Percentiles rank a stretch among this genome's conserved stretches.
Evolutionary conservation across 1,140 invertebrate species (phyloP).

Genomic region (Pantala flavescens): DNA sequence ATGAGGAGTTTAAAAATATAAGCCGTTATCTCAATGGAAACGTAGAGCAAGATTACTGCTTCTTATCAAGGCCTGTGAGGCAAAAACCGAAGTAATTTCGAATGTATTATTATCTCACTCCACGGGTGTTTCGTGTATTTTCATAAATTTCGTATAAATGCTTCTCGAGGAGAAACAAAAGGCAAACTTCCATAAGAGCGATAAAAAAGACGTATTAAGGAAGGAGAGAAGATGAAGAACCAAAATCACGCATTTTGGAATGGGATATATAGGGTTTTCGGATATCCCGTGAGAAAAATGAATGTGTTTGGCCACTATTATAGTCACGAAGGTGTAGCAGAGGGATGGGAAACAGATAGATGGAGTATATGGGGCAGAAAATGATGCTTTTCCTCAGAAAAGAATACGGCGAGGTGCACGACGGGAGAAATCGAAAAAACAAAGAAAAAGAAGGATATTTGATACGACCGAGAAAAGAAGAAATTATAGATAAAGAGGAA

Average conservation of each 20-base stretch:
- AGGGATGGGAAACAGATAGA: neutral
- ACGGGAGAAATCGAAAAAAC: neutral
- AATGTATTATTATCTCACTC: conserved; percentile 3
- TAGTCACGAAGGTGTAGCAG: neutral
- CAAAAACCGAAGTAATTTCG: conserved; percentile 9
- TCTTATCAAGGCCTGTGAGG: neutral
- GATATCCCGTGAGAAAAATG: conserved; percentile 9
- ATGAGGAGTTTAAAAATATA: neutral
- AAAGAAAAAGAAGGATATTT: too few relatives aligned
- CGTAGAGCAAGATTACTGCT: neutral
- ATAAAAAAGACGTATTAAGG: neutral
- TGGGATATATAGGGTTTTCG: conserved; percentile 9
- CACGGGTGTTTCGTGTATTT: conserved; percentile 2
- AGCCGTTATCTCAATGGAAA: neutral
- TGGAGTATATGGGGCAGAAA: neutral
- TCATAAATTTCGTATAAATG: conserved; percentile 6
- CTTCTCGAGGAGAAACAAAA: neutral
- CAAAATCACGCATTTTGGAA: neutral
- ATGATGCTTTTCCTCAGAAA: neutral
- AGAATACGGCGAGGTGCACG: neutral
- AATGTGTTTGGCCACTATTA: conserved; percentile 7
- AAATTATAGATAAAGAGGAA: too few relatives aligned
- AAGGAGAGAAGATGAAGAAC: neutral
- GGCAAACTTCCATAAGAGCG: neutral
- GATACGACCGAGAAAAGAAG: too few relatives aligned